A percentile compares a stretch with the other conserved stretches of the same genome.
Evolutionary conservation across 2,113 vertebrate species (phyloP).

Genomic region (Marmota flaviventris): DNA sequence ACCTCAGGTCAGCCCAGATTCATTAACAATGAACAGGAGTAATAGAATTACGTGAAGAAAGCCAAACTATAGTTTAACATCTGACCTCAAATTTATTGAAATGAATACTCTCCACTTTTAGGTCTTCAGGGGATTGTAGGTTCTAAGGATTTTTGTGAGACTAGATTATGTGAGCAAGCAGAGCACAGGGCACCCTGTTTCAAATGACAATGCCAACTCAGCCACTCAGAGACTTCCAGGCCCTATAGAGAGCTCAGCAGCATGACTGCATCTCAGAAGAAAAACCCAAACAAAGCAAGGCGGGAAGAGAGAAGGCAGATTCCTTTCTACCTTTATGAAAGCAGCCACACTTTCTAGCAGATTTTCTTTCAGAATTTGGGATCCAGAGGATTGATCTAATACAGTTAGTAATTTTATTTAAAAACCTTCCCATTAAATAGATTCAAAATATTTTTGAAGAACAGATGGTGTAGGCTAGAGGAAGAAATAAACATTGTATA

Average conservation of each 20-base stretch:
- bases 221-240: background rate
- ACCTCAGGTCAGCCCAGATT: background rate
- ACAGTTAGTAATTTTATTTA: slow-evolving; percentile 74
- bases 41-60: background rate
- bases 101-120: background rate
- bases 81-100: slow-evolving; percentile 10
- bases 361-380: slow-evolving; percentile 51
- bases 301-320: background rate
- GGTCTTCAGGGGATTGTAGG: background rate
- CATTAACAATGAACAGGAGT: background rate
- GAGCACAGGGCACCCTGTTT: background rate
- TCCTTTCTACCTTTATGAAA: slow-evolving; percentile 42
- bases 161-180: background rate
- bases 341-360: slow-evolving; percentile 7
- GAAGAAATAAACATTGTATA: slow-evolving; percentile 79
- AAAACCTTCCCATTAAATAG: slow-evolving; percentile 75
- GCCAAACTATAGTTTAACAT: background rate
- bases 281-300: background rate
- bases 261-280: background rate
- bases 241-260: background rate
- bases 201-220: background rate
- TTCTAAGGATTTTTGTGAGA: background rate
- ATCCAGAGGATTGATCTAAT: slow-evolving; percentile 60
- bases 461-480: slow-evolving; percentile 79
- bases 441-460: slow-evolving; percentile 78